Evolutionary conservation across 2,797 vertebrate genomes (phyloP).

Genomic region (Galago senegalensis): DNA sequence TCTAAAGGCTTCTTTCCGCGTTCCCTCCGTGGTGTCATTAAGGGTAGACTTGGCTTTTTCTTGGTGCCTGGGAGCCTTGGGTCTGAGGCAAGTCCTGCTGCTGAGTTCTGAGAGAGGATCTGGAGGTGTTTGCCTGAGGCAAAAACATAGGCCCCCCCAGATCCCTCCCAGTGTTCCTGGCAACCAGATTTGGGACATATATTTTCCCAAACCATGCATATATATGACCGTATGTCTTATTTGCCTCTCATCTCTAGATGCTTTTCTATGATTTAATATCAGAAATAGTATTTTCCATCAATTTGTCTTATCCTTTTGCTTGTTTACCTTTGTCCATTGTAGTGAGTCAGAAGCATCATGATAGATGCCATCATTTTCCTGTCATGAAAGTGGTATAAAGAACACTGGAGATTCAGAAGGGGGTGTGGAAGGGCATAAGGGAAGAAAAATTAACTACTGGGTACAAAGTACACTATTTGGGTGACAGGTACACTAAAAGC

Average conservation of each 20-base stretch:
- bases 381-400: background rate
- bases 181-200: background rate
- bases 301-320: background rate
- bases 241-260: background rate
- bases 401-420: background rate
- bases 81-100: background rate
- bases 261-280: background rate
- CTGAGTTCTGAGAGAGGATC: background rate
- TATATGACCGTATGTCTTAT: background rate
- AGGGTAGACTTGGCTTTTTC: background rate
- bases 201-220: background rate
- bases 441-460: background rate
- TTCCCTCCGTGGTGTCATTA: background rate
- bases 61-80: background rate
- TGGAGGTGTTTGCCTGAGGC: background rate
- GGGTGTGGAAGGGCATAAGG: background rate
- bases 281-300: background rate
- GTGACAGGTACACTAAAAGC: background rate
- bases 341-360: background rate
- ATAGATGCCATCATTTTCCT: background rate
- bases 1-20: background rate
- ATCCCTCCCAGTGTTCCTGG: background rate
- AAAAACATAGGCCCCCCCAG: background rate
- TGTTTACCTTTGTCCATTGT: background rate
- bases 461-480: background rate